Conservation (phyloP, 2,113 vertebrate species). For the Gobius niger region DNA sequence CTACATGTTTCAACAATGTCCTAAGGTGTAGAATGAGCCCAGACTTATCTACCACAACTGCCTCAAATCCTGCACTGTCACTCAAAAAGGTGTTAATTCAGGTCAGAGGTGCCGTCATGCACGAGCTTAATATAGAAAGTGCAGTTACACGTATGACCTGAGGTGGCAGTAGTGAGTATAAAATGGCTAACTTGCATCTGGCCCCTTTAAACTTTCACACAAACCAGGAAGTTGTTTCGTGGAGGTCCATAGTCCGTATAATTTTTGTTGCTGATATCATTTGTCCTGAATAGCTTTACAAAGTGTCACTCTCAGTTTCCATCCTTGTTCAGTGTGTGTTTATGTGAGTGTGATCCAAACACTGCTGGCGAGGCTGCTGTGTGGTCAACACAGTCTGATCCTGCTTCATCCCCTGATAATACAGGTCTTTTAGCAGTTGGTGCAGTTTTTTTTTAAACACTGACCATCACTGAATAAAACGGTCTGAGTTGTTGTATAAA, state of each 20-base stretch:
- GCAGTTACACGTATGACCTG: too few relatives aligned
- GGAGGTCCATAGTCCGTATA: slow-evolving; percentile 50
- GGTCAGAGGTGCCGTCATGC: too few relatives aligned
- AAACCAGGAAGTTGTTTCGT: slow-evolving; percentile 29
- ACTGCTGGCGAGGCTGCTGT: not conserved
- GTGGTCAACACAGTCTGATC: slow-evolving; percentile 3
- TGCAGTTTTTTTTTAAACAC: slow-evolving; percentile 1
- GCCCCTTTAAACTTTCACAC: too few relatives aligned
- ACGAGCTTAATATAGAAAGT: too few relatives aligned
- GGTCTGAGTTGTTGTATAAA: not conserved
- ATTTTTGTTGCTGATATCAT: slow-evolving; percentile 30
- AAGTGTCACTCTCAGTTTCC: slow-evolving; percentile 12
- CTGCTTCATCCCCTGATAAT: slow-evolving; percentile 4
- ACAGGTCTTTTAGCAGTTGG: slow-evolving; percentile 4
- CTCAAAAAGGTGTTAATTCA: too few relatives aligned
- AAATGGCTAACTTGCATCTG: too few relatives aligned
- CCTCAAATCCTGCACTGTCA: too few relatives aligned
- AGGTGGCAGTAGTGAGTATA: too few relatives aligned
- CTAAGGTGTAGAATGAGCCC: too few relatives aligned
- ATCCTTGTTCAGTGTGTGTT: not conserved
- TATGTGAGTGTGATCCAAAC: slow-evolving; percentile 7
- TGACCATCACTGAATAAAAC: slow-evolving; percentile 1
- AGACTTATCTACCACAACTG: too few relatives aligned
- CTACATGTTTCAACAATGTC: too few relatives aligned
- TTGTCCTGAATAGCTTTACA: slow-evolving; percentile 10